Evolutionary conservation across 2,888 invertebrate genomes (phyloP), one percentile per base, ranked within the genome.

Genomic region (Eupithecia subumbrata): DNA sequence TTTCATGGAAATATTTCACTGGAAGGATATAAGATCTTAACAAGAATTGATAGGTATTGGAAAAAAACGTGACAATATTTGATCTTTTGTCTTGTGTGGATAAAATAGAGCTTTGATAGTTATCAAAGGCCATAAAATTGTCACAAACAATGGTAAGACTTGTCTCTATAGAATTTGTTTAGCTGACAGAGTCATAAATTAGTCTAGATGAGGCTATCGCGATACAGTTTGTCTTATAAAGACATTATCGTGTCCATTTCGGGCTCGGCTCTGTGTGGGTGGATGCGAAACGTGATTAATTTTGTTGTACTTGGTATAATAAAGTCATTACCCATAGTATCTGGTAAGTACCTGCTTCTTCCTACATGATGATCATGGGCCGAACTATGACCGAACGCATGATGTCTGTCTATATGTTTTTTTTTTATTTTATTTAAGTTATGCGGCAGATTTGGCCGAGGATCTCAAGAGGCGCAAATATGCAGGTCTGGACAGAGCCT

Each of bases 161-260:
- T 40, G 40, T 22, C 14, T 56, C 56, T 52, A 66, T 72, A 68
- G 22, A 68, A 68, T 40, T 43, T 37, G 37, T 25, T 22, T 34
- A 14, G n/a, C 67, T 63, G 71, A n/a, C 43, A 64, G 12, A 30
- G 25, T 25, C 45, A 71, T 75, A 71, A 67, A 67, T 71, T 34
- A 73, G 45, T 73, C 69, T 76, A 73, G 77, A 74, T 63, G 68
- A n/a, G 60, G 78, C 73, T 77, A 79, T 78, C 76, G 64, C 18
- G 75, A 76, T 78, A 73, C 73, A 77, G 73, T 78, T 71, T 64
- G 69, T 73, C 73, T 66, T 71, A 74, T 75, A 76, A 76, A 77
- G 75, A 75, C 77, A 75, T 80, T 71, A 69, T 40, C 71, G 64
- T 78, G 73, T 48, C 76, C 77, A 76, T 80, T 72, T 76, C 45